Conservation (phyloP, 2,797 vertebrate species). For the Macrochelys suwanniensis region DNA sequence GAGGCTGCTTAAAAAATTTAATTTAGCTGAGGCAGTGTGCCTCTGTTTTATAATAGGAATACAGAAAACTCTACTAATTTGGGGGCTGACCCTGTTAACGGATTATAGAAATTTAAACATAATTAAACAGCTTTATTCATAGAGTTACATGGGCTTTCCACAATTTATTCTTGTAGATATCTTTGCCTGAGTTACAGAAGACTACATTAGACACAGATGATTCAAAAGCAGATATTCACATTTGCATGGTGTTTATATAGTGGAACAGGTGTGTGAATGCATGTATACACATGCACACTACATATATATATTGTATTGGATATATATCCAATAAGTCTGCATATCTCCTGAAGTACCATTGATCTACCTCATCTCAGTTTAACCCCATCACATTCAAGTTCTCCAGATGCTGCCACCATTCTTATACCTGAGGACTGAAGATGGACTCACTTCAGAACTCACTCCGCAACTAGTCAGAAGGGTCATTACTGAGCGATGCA, state of each 20-base stretch:
- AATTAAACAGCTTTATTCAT: constrained; percentile 83
- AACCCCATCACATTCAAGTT: constrained; percentile 34
- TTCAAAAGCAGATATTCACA: constrained; percentile 72
- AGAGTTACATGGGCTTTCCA: constrained; percentile 76
- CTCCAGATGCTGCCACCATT: background rate
- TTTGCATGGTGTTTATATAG: constrained; percentile 35
- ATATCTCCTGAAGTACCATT: constrained; percentile 51
- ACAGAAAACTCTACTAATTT: constrained; percentile 82
- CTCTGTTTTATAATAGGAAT: constrained; percentile 78
- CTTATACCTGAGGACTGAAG: background rate
- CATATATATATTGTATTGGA: background rate
- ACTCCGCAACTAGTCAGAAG: background rate
- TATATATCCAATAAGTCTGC: constrained; percentile 60
- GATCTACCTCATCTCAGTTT: constrained; percentile 15
- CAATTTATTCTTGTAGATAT: constrained; percentile 81
- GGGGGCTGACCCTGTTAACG: constrained; percentile 80
- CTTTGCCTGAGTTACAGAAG: constrained; percentile 69
- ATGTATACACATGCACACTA: constrained; percentile 25
- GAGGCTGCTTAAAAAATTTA: constrained; percentile 81
- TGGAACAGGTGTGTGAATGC: constrained; percentile 56
- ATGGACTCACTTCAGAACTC: background rate
- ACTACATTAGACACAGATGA: constrained; percentile 57
- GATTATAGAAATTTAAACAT: constrained; percentile 84
- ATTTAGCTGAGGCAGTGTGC: constrained; percentile 73
- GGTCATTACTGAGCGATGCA: fast-evolving